These are phyloP conservation scores for Macropodus opercularis DNA, from an alignment of 2,797 vertebrate genomes.

Conservation along the genomic window DNA sequence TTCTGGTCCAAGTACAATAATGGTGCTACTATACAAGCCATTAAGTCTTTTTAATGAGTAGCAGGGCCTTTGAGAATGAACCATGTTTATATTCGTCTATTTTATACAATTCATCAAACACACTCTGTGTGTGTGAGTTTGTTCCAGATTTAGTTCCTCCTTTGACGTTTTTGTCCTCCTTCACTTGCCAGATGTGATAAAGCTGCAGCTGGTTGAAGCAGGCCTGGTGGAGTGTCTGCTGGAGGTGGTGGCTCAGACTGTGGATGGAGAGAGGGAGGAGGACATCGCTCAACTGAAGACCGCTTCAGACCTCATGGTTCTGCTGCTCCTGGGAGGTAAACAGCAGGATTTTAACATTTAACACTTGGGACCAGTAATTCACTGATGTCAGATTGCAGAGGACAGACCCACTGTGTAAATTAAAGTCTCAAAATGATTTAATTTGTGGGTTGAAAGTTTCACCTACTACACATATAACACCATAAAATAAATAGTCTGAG, in stretches of 20 bases:
- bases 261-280: constrained; percentile 93
- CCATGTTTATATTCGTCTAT: no score
- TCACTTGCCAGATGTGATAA: constrained; percentile 89
- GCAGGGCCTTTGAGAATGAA: no score
- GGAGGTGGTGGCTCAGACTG: constrained; percentile 92
- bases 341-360: background rate
- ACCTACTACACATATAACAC: background rate
- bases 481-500: background rate
- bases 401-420: background rate
- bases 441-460: background rate
- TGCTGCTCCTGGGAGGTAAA: constrained; percentile 93
- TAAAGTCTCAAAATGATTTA: background rate
- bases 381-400: background rate
- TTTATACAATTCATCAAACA: no score
- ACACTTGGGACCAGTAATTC: background rate
- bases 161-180: background rate
- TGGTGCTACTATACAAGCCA: no score
- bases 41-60: no score
- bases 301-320: constrained; percentile 96
- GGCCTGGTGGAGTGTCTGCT: constrained; percentile 96
- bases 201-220: constrained; percentile 96
- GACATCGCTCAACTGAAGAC: constrained; percentile 96
- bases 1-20: no score
- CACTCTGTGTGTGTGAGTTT: background rate
- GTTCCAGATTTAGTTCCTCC: background rate